Evolutionary conservation across 2,797 vertebrate species (phyloP).

Genomic region (Takifugu rubripes): DNA sequence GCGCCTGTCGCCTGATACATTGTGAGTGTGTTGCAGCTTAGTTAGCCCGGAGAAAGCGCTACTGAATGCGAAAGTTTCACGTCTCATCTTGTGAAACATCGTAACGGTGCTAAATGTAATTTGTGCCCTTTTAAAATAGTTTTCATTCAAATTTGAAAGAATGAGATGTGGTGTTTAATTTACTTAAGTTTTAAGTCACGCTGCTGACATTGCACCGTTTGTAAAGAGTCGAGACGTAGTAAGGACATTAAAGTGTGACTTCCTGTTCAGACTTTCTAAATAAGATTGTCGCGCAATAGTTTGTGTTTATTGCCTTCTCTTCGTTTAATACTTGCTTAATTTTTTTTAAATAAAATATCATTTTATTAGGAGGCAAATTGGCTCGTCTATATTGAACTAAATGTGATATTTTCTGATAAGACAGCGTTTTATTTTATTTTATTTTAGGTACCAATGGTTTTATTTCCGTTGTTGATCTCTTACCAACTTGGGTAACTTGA

Average conservation of each 20-base stretch:
- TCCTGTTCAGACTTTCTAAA: conserved; percentile 12
- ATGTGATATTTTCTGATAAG: neutral
- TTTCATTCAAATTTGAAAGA: neutral
- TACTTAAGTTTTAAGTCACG: neutral
- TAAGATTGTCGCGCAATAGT: neutral
- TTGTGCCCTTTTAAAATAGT: neutral
- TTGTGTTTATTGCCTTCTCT: neutral
- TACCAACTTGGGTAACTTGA: conserved; percentile 1
- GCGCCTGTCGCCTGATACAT: conserved; percentile 58
- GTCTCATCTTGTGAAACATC: fast-evolving
- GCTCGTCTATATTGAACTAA: too few species aligned
- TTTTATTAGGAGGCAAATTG: too few species aligned
- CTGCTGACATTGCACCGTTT: conserved; percentile 48
- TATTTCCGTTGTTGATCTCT: conserved; percentile 1
- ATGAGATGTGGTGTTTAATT: neutral
- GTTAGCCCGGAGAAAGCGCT: neutral
- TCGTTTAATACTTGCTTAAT: neutral
- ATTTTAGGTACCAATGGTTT: neutral
- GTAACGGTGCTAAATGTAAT: neutral
- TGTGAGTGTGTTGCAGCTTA: conserved; percentile 60
- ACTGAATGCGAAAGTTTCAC: neutral
- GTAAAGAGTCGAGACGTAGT: conserved; percentile 9
- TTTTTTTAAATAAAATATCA: too few species aligned
- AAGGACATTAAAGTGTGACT: fast-evolving
- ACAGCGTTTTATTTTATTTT: neutral